Evolutionary conservation across 2,797 vertebrate genomes (phyloP).

Genomic region (Pseudochaenichthys georgianus): DNA sequence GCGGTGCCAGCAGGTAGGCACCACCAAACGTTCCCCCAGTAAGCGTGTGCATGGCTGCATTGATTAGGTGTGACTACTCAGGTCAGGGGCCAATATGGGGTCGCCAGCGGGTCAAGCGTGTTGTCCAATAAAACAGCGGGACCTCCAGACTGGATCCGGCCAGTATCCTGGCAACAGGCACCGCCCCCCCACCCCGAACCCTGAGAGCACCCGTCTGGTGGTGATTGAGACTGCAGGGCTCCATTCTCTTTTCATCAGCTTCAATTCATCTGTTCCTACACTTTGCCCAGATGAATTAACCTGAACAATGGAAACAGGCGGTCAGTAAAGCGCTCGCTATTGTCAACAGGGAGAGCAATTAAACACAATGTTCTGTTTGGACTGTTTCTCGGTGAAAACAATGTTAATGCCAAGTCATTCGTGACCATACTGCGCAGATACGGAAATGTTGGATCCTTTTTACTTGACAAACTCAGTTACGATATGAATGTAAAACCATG

Average conservation of each 20-base stretch:
- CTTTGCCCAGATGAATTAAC: slow-evolving; percentile 78
- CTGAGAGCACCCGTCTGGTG: slow-evolving; percentile 67
- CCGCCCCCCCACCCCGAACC: slow-evolving; percentile 56
- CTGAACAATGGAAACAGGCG: slow-evolving; percentile 75
- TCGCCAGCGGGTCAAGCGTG: slow-evolving; percentile 82
- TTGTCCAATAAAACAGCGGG: slow-evolving; percentile 88
- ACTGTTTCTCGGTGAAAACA: slow-evolving; percentile 58
- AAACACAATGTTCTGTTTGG: slow-evolving; percentile 66
- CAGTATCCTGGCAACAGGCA: slow-evolving; percentile 79
- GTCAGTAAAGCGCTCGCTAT: slow-evolving; percentile 66
- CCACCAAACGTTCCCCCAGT: slow-evolving; percentile 62
- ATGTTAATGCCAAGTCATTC: slow-evolving; percentile 44
- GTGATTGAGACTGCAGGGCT: slow-evolving; percentile 78
- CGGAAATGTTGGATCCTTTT: slow-evolving; percentile 2
- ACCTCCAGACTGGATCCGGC: slow-evolving; percentile 75
- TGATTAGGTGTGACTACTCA: slow-evolving; percentile 85
- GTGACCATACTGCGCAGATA: not conserved
- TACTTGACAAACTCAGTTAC: not conserved
- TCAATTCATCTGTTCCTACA: slow-evolving; percentile 77
- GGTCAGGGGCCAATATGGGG: slow-evolving; percentile 83
- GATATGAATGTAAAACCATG: not conserved
- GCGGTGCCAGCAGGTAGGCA: slow-evolving; percentile 74
- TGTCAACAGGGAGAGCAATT: slow-evolving; percentile 70
- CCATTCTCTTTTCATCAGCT: slow-evolving; percentile 82
- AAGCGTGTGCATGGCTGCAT: slow-evolving; percentile 77